phyloP scores from a whole-genome alignment of 1,140 invertebrate species.

The Tetramorium parvispinum region DNA sequence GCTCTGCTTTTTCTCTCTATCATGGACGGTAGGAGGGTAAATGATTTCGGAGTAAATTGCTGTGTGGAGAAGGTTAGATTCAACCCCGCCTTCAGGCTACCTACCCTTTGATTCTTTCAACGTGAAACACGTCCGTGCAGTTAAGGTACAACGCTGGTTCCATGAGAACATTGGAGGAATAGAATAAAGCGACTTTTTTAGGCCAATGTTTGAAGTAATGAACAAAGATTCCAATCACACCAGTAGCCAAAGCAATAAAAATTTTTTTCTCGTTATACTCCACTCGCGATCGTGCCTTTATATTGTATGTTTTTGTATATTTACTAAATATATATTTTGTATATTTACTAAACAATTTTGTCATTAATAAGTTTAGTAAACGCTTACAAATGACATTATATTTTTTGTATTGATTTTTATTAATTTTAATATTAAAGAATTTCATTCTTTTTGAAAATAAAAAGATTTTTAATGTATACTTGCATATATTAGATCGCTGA shows the following conservation, averaged over 20 bases:
- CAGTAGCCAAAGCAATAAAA: constrained; percentile 36
- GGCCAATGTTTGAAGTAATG: constrained; percentile 31
- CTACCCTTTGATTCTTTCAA: constrained; percentile 71
- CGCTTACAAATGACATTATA: background rate
- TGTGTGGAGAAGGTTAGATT: constrained; percentile 68
- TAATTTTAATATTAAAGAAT: background rate
- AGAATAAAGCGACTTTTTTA: constrained; percentile 42
- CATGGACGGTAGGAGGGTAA: constrained; percentile 63
- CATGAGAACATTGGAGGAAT: constrained; percentile 53
- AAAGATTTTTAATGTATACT: background rate
- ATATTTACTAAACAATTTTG: background rate
- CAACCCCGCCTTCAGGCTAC: constrained; percentile 39
- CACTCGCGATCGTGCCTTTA: background rate
- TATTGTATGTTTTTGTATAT: background rate
- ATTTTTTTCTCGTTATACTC: background rate
- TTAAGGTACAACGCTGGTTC: constrained; percentile 61
- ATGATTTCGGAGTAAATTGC: constrained; percentile 79
- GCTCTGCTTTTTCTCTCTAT: constrained; percentile 66
- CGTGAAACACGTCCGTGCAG: constrained; percentile 68
- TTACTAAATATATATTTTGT: background rate
- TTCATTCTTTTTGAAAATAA: background rate
- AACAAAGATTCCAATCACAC: constrained; percentile 39
- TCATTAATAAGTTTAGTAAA: background rate
- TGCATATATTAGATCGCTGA: background rate
- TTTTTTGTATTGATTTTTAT: background rate